Percentiles rank a stretch among this genome's conserved stretches.
These are phyloP conservation scores for Ophiothrix spiculata DNA, from an alignment of 35 echinoderm and acorn worm genomes.

Conservation along the genomic window DNA sequence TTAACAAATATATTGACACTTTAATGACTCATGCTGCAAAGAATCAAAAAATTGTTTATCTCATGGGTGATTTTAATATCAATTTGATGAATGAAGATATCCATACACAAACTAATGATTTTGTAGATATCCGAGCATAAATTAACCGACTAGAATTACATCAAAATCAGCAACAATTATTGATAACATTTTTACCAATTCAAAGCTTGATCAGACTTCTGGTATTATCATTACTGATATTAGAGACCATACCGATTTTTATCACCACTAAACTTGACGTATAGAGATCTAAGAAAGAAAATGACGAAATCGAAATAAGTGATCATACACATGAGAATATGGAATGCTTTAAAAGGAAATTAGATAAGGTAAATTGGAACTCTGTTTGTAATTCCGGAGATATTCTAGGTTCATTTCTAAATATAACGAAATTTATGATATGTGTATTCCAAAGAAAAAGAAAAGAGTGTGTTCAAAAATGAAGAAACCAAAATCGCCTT, in stretches of 20 bases:
- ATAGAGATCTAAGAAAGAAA: neutral
- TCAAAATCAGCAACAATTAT: neutral
- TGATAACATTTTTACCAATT: neutral
- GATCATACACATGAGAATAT: neutral
- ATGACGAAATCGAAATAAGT: neutral
- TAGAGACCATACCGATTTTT: neutral
- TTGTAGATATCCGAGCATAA: neutral
- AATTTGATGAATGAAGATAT: neutral
- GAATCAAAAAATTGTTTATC: conserved; percentile 1
- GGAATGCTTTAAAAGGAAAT: neutral
- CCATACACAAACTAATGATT: neutral
- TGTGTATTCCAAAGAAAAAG: neutral
- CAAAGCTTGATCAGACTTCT: neutral
- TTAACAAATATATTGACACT: neutral
- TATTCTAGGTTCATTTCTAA: neutral
- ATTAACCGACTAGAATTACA: neutral
- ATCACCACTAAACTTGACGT: neutral
- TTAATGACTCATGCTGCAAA: neutral
- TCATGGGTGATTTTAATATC: conserved; percentile 1
- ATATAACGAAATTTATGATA: conserved; percentile 5
- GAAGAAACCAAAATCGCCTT: neutral
- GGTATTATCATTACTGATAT: neutral
- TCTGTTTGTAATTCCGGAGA: neutral
- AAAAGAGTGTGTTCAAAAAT: neutral
- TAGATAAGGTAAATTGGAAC: neutral